A percentile compares a stretch with the other conserved stretches of the same genome.
phyloP scores from a whole-genome alignment of 2,888 invertebrate genomes.

The Andrena bicolor region DNA sequence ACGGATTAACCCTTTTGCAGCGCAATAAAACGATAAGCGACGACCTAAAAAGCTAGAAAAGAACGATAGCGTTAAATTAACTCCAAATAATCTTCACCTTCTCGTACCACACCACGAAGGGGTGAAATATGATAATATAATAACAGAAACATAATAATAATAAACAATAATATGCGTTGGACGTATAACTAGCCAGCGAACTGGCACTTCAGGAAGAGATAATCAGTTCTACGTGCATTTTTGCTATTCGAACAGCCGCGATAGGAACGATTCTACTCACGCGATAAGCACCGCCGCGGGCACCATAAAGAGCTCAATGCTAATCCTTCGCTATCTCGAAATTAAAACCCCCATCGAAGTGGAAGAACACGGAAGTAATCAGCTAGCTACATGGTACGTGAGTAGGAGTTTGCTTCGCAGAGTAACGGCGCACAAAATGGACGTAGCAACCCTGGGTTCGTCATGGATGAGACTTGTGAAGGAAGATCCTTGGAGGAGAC shows the following conservation, averaged over 20 bases:
- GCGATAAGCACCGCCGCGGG: constrained; percentile 28
- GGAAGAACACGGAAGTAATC: background rate
- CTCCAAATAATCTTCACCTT: too few relatives aligned
- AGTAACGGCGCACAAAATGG: background rate
- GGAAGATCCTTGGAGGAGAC: background rate
- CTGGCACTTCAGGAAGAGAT: background rate
- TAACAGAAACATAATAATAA: background rate
- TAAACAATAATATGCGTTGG: background rate
- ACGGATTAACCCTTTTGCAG: too few relatives aligned
- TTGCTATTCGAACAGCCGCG: background rate
- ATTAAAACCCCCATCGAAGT: background rate
- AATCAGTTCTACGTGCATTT: constrained; percentile 10
- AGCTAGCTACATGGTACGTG: background rate
- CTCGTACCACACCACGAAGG: too few relatives aligned
- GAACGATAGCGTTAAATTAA: too few relatives aligned
- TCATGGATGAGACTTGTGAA: background rate
- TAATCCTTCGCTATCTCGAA: constrained; percentile 25
- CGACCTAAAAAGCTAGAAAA: too few relatives aligned
- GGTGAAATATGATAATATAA: too few relatives aligned
- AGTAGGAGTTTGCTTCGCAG: constrained; percentile 3
- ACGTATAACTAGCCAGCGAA: background rate
- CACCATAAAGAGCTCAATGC: constrained; percentile 25
- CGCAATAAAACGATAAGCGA: too few relatives aligned
- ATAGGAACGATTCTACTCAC: constrained; percentile 31
- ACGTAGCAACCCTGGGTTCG: constrained; percentile 11